Conservation (phyloP, 2,888 invertebrate species). For the Drosophila yooni region DNA sequence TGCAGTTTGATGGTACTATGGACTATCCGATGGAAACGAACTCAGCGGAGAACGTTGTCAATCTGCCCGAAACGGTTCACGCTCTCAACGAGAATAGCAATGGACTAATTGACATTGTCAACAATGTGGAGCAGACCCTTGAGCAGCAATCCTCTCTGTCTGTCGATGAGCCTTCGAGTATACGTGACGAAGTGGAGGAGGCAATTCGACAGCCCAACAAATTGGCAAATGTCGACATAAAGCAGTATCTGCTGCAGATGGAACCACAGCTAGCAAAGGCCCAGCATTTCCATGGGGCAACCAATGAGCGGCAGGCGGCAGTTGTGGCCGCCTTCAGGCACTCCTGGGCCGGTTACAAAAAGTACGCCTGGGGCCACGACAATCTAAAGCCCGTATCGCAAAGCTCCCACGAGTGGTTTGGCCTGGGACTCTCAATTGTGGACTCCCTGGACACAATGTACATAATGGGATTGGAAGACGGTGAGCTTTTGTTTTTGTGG, state of each 20-base stretch:
- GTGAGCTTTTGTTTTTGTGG: constrained; percentile 84
- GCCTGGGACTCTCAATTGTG: constrained; percentile 96
- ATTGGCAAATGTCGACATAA: constrained; percentile 69
- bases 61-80: constrained; percentile 63
- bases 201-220: constrained; percentile 65
- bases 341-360: constrained; percentile 97
- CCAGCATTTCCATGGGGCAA: constrained; percentile 88
- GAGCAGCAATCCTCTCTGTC: constrained; percentile 35
- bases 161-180: constrained; percentile 29
- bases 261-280: constrained; percentile 69
- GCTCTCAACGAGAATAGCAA: constrained; percentile 36
- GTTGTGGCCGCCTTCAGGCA: constrained; percentile 96
- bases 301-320: constrained; percentile 92
- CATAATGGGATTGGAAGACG: constrained; percentile 97
- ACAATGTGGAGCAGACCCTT: constrained; percentile 63
- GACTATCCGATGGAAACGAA: constrained; percentile 47
- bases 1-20: constrained; percentile 44
- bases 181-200: constrained; percentile 63
- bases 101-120: constrained; percentile 58
- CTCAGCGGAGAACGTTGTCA: constrained; percentile 66
- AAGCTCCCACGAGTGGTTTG: constrained; percentile 96
- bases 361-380: constrained; percentile 98
- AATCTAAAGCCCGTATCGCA: constrained; percentile 96
- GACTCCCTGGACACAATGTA: constrained; percentile 98
- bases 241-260: constrained; percentile 75